Evolutionary conservation across 2,113 vertebrate genomes (phyloP).

Genomic region (Chascanopsetta lugubris): DNA sequence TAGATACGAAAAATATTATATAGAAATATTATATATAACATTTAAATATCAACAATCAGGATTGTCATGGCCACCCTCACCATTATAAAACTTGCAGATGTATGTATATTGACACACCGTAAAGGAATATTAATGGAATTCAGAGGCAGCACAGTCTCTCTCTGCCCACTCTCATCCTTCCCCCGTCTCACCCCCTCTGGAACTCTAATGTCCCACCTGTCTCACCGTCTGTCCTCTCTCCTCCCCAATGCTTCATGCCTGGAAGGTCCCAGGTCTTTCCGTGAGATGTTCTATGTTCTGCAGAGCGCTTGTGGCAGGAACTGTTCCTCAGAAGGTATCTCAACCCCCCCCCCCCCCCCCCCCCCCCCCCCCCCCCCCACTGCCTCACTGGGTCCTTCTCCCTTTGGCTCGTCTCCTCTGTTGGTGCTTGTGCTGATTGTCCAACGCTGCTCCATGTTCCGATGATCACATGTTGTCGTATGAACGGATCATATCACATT

Average conservation of each 20-base stretch:
- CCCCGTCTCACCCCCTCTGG: too few species aligned
- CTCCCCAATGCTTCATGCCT: slow-evolving; percentile 86
- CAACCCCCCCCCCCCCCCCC: slow-evolving; percentile 56
- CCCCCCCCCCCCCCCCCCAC: slow-evolving; percentile 8
- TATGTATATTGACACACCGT: too few species aligned
- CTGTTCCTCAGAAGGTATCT: slow-evolving; percentile 99
- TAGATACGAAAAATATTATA: too few species aligned
- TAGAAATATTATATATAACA: too few species aligned
- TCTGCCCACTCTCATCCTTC: not conserved
- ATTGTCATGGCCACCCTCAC: too few species aligned
- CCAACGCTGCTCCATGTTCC: slow-evolving; percentile 22
- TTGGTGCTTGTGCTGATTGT: slow-evolving; percentile 34
- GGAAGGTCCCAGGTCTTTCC: slow-evolving; percentile 98
- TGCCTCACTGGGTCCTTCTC: slow-evolving; percentile 14
- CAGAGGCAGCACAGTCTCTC: not conserved
- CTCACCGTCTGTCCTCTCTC: slow-evolving; percentile 56
- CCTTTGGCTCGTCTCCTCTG: not conserved
- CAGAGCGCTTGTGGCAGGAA: slow-evolving; percentile 98
- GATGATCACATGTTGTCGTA: not conserved
- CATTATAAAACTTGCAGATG: too few species aligned
- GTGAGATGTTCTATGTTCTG: slow-evolving; percentile 99
- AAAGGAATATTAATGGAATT: too few species aligned
- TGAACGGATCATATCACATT: too few species aligned
- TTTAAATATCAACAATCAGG: too few species aligned
- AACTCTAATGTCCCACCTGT: not conserved